Evolutionary conservation across 2,113 vertebrate species (phyloP), one percentile per base, ranked within the genome.

Genomic region (Aepyceros melampus): DNA sequence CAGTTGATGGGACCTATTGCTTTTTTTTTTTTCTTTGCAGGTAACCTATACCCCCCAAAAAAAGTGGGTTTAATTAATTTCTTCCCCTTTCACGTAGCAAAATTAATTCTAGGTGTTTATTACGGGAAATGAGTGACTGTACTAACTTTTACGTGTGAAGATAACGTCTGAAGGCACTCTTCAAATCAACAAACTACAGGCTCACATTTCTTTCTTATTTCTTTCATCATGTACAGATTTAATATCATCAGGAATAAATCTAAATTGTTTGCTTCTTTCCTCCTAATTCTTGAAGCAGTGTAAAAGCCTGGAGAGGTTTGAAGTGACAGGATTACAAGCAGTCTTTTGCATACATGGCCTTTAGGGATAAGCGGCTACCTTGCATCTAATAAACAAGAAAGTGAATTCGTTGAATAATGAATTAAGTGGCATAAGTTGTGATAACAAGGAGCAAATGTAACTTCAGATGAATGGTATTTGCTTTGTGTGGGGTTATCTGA

Each of bases 301-400:
- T 99, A 98, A 98, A 98, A 99, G 97, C 98, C 98, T 98, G 95
- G 98, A 98, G 98, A 99, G 98, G 98, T 99, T 99, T 99, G 98
- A 99, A 99, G 98, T 99, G 99, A 99, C 99, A 99, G 99, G 98
- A 99, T 99, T 99, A 99, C 99, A 99, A 99, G 99, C 98, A 99
- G 98, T 99, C 98, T 99, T 99, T 99, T 99, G 99, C 99, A 99
- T 99, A 99, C 98, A 98, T 98, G 98, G 99, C 99, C 99, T 99
- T 99, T 98, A 98, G 99, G 99, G 99, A 99, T 99, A 98, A 99
- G 97, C 94, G 94, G 98, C 98, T 99, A 99, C 98, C 98, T 98
- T 99, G 99, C 99, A 99, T 99, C 98, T 99, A 99, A 99, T 99
- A 99, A 99, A 99, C 98, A 99, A 99, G 98, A 99, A 99, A 99